Base-by-base conservation (phyloP, 2,888 invertebrate species). In the Synergus gifuensis region DNA sequence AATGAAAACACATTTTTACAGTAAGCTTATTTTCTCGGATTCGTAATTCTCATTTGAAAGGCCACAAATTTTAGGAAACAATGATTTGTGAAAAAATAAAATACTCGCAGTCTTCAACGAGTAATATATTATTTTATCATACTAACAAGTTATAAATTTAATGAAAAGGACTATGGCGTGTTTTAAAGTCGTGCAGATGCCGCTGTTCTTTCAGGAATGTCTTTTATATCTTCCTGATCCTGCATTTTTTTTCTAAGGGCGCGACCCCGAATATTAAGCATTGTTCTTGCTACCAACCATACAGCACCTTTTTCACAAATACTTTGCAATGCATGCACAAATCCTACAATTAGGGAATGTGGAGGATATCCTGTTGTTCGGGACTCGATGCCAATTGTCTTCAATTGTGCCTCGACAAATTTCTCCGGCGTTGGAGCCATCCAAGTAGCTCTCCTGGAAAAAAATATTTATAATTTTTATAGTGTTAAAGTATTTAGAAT, bases 321-420 rank as follows among this genome's bases (percentile, higher is more conserved):
- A 5, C 91, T 90, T 40, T 93, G 92, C 46, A 96, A 87, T 0
- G 89, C 87, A 44, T 94, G 92, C 9, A 95, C 86, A 28, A 93
- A 86, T 9, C 90, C 92, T 9, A 95, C 93, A 88, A 96, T 93
- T 9, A 96, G 81, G 0, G 93, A 92, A 87, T 96, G 96, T 0
- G 96, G 96, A 14, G 95, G 94, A 89, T 97, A 97, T 46, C 97
- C 97, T 0, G 96, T 95, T 0, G 97, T 96, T 76, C 93, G 93
- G 16, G 94, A 93, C 66, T 94, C 93, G 64, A 96, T 94, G 1
- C 97, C 97, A 11, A 97, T 93, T 1, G 96, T 95, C 79, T 93
- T 94, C 1, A 97, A 91, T 0, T 97, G 96, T 0, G 95, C 94
- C 79, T 93, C 93, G 49, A 97, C 97, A 90, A 95, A 98, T 54